phyloP scores from a whole-genome alignment of 2,888 invertebrate genomes.

The Diaperis boleti region DNA sequence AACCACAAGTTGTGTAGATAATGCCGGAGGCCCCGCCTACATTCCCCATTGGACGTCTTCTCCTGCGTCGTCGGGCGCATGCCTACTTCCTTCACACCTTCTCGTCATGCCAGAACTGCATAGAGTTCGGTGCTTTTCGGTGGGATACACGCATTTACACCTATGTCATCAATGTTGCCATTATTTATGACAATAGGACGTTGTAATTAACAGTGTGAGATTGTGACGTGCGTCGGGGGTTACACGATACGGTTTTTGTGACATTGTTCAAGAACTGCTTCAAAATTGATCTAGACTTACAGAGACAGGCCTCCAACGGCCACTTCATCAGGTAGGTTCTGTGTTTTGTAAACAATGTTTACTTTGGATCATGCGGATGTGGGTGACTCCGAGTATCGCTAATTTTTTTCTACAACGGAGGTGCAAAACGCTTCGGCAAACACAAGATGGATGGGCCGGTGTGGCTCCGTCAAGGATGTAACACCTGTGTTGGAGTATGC shows the following conservation, averaged over 20 bases:
- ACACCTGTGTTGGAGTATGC: no score
- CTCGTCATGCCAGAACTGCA: constrained; percentile 50
- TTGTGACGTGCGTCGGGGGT: constrained; percentile 40
- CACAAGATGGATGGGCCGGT: not conserved
- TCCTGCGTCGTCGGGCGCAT: constrained; percentile 55
- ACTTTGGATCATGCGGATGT: constrained; percentile 22
- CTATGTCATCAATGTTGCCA: constrained; percentile 39
- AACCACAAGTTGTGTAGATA: constrained; percentile 64
- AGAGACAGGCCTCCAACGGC: constrained; percentile 80
- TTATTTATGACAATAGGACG: constrained; percentile 33
- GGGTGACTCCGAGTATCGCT: constrained; percentile 1
- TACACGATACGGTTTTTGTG: constrained; percentile 29
- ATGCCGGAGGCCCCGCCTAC: constrained; percentile 60
- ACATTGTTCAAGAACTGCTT: constrained; percentile 65
- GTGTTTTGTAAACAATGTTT: constrained; percentile 37
- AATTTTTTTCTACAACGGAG: constrained; percentile 13
- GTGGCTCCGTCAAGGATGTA: not conserved
- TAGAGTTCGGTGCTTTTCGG: constrained; percentile 62
- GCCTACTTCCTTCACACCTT: constrained; percentile 51
- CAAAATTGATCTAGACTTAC: constrained; percentile 83
- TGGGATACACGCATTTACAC: constrained; percentile 59
- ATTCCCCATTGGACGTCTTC: constrained; percentile 58
- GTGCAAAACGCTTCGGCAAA: constrained; percentile 8
- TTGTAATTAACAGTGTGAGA: constrained; percentile 34
- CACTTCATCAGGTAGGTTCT: constrained; percentile 77